Percentiles rank a stretch among this genome's conserved stretches.
These are phyloP conservation scores for Halcyon chelicuti DNA, from an alignment of 2,797 vertebrate genomes.

Conservation along the genomic window DNA sequence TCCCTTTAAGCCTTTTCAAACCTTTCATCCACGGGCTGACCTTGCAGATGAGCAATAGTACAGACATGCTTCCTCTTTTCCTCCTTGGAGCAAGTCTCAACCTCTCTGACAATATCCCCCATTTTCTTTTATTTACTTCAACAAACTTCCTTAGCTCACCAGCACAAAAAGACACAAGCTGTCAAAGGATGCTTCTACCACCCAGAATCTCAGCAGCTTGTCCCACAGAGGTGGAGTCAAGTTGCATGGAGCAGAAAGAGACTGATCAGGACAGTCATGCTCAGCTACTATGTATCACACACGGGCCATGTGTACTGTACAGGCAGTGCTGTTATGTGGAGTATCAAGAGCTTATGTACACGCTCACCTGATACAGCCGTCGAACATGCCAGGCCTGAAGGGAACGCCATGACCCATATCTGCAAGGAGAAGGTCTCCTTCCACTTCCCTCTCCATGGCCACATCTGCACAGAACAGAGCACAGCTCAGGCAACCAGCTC, in stretches of 20 bases:
- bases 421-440: slow-evolving; percentile 90
- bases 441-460: slow-evolving; percentile 89
- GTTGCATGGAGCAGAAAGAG: not conserved
- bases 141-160: not conserved
- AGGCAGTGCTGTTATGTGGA: fast-evolving
- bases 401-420: slow-evolving; percentile 94
- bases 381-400: slow-evolving; percentile 91
- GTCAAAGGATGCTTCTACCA: not conserved
- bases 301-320: fast-evolving
- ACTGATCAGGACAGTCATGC: not conserved
- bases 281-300: not conserved
- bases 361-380: slow-evolving; percentile 93
- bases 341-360: fast-evolving
- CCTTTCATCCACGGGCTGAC: not conserved
- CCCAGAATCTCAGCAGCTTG: not conserved
- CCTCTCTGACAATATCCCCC: not conserved
- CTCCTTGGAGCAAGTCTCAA: not conserved
- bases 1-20: not conserved
- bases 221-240: not conserved
- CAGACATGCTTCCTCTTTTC: not conserved
- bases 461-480: slow-evolving; percentile 82
- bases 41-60: not conserved
- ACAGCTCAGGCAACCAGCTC: not conserved
- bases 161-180: not conserved
- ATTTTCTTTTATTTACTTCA: not conserved